These are phyloP conservation scores for Gallinago media DNA, from an alignment of 2,113 vertebrate species.

Conservation along the genomic window DNA sequence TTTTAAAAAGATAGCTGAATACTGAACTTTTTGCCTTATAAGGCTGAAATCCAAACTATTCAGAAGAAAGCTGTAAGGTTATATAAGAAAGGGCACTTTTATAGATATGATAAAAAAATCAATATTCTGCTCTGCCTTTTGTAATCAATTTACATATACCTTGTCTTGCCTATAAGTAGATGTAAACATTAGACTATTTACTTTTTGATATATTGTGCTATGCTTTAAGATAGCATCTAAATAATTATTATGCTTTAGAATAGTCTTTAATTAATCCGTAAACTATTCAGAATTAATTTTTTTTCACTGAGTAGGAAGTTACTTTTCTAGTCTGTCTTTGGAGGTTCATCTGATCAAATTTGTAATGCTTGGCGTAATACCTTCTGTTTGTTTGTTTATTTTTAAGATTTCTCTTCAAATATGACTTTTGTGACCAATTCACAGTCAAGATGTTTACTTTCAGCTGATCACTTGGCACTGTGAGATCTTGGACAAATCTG, in stretches of 20 bases:
- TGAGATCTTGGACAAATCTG: neutral
- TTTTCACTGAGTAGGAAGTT: neutral
- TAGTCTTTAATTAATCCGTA: neutral
- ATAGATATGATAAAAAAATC: neutral
- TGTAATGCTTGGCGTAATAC: neutral
- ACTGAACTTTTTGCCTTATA: too few species aligned
- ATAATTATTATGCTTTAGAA: neutral
- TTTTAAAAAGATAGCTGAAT: neutral
- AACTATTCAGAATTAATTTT: neutral
- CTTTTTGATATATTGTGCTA: neutral
- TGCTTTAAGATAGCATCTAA: neutral
- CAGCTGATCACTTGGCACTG: neutral
- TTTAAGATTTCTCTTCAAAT: neutral
- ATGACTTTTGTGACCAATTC: neutral
- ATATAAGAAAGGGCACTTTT: neutral
- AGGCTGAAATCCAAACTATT: neutral
- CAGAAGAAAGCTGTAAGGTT: neutral
- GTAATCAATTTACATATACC: neutral
- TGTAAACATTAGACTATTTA: neutral
- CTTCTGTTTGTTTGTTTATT: neutral
- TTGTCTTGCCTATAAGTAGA: rapidly evolving
- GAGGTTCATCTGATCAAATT: neutral
- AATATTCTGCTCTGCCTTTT: neutral
- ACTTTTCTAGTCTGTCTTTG: neutral
- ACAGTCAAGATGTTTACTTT: neutral